Base-by-base conservation (phyloP, 2,888 invertebrate genomes). In the Brachynemurus nebulosus region DNA sequence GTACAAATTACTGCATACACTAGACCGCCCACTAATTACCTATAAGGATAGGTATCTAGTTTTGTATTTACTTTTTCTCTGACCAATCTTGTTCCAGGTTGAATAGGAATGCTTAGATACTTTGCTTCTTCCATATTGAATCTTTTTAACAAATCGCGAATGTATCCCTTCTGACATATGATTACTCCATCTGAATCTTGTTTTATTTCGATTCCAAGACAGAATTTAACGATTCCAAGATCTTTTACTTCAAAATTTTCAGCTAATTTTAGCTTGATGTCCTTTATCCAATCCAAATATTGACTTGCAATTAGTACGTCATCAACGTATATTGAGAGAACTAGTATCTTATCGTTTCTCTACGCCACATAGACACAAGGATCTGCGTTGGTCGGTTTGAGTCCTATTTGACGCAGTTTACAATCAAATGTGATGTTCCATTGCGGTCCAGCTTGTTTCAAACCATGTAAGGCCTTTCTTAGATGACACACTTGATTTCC, bases 361-460 rank as follows among this genome's bases (percentile, higher is more conserved):
- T 16, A 11, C 11, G 9, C 11, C n/a, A 36, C 16, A 36, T 12
- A 36, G 2, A 36, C 3, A 36, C 36, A 36, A 3, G 2, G n/a
- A 16, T 36, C 36, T 3, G n/a, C 12, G 11, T 11, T n/a, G 3
- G 16, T 12, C 16, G 36, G 5, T 11, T n/a, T 12, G 2, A 36
- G 16, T 14, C 16, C 16, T 16, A 36, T 14, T 16, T 36, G 12
- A 36, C 36, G n/a, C 16, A 36, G 16, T 16, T 36, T 36, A 11
- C 16, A 11, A 3, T 14, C 36, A 12, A 36, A 16, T 16, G 9
- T 36, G n/a, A 12, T 36, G 4, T 3, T 11, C 36, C 36, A 36
- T 36, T 36, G 36, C 16, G 9, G n/a, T n/a, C 36, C 36, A 11
- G 36, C n/a, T 16, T 36, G 36, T 4, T 36, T 36, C 36, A 36